Percentiles rank a stretch among this genome's conserved stretches.
phyloP scores from a whole-genome alignment of 2,888 invertebrate species.

The Coleophora deauratella region DNA sequence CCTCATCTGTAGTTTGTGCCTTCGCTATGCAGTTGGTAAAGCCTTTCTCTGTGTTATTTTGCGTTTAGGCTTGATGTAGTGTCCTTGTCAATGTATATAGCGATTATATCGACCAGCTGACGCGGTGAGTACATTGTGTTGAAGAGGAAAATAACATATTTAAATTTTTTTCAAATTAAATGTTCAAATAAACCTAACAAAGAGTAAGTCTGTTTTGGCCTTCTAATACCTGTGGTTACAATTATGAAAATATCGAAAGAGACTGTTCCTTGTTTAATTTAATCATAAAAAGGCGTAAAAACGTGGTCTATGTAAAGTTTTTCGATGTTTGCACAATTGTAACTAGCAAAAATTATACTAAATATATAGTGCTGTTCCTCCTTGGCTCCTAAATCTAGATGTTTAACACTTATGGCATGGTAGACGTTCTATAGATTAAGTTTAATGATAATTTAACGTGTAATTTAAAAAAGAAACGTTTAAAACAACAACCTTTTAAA shows the following conservation, averaged over 20 bases:
- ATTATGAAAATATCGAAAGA: constrained; percentile 56
- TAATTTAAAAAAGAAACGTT: constrained; percentile 23
- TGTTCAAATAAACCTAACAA: constrained; percentile 25
- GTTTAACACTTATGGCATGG: constrained; percentile 53
- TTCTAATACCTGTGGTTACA: constrained; percentile 43
- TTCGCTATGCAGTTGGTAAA: constrained; percentile 52
- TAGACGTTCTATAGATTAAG: constrained; percentile 47
- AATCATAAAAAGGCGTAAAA: too few relatives aligned
- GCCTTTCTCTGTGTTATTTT: constrained; percentile 63
- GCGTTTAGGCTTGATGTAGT: constrained; percentile 71
- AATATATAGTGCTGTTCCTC: constrained; percentile 37
- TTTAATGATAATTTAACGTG: constrained; percentile 29
- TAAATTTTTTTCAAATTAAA: constrained; percentile 13
- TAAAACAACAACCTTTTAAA: not conserved
- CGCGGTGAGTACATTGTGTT: constrained; percentile 56
- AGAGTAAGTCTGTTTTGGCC: constrained; percentile 52
- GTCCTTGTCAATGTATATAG: constrained; percentile 53
- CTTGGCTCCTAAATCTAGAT: constrained; percentile 55
- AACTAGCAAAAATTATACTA: constrained; percentile 29
- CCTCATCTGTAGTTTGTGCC: constrained; percentile 46
- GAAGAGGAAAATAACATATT: constrained; percentile 29
- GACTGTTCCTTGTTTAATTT: too few relatives aligned
- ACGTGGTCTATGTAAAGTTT: too few relatives aligned
- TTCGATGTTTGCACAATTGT: constrained; percentile 50
- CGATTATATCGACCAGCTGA: constrained; percentile 26